These are phyloP conservation scores for Rallus limicola DNA, from an alignment of 2,113 vertebrate species.

Conservation along the genomic window DNA sequence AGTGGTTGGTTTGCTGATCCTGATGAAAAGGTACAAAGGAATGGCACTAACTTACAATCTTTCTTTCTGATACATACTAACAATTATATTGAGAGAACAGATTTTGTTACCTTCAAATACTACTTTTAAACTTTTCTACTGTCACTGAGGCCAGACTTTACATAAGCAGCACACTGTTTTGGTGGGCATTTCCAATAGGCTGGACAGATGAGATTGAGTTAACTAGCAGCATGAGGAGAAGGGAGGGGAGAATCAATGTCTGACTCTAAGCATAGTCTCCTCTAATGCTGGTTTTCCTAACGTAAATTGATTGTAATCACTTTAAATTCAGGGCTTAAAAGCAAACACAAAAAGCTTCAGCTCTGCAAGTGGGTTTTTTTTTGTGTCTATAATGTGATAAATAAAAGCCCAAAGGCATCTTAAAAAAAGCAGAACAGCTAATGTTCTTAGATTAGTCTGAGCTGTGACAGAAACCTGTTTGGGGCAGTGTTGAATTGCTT, in stretches of 20 bases:
- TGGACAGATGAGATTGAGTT: not conserved
- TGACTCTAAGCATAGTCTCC: not conserved
- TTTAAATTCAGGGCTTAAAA: not conserved
- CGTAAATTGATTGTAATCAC: not conserved
- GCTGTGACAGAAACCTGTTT: not conserved
- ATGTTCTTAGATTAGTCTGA: not conserved
- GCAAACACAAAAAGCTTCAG: not conserved
- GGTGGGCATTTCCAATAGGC: not conserved
- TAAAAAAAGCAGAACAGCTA: not conserved
- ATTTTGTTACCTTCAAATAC: too few species aligned
- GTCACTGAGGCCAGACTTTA: not conserved
- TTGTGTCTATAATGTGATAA: not conserved
- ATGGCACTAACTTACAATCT: not conserved
- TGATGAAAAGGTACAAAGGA: not conserved
- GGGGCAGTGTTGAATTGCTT: not conserved
- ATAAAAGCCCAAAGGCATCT: not conserved
- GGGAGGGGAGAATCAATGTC: not conserved
- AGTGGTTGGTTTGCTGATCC: not conserved
- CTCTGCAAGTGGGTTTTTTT: not conserved
- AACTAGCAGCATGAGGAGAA: not conserved
- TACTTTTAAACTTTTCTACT: not conserved
- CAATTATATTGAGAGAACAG: not conserved
- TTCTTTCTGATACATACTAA: not conserved
- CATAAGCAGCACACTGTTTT: accelerated
- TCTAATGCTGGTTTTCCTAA: not conserved